These are phyloP conservation scores for Taphrorychus bicolor DNA, from an alignment of 2,888 invertebrate species.

Conservation along the genomic window DNA sequence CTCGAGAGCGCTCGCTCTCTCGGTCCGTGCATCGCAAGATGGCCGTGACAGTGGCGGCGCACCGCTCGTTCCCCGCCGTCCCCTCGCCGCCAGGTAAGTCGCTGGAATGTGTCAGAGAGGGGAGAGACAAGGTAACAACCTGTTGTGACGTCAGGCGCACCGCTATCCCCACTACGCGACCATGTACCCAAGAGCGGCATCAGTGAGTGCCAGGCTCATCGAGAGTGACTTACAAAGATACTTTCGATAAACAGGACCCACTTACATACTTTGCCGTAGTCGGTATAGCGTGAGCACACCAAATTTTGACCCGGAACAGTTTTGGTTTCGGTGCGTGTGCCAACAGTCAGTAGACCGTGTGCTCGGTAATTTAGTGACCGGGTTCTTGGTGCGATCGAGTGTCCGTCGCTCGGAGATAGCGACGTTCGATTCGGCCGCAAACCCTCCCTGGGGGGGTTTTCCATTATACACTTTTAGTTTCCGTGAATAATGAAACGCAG, in stretches of 20 bases:
- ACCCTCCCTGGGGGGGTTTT: slow-evolving; percentile 12
- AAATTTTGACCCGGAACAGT: slow-evolving; percentile 34
- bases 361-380: background rate
- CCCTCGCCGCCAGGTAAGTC: slow-evolving; percentile 54
- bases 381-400: slow-evolving; percentile 3
- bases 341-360: background rate
- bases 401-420: slow-evolving; percentile 12
- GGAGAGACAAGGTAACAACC: slow-evolving; percentile 58
- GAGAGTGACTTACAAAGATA: slow-evolving; percentile 43
- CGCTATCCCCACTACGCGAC: slow-evolving; percentile 49
- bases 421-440: slow-evolving; percentile 18
- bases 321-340: slow-evolving; percentile 23
- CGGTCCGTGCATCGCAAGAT: slow-evolving; percentile 47
- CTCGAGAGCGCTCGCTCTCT: slow-evolving; percentile 23
- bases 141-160: slow-evolving; percentile 59
- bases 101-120: slow-evolving; percentile 52
- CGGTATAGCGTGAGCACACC: slow-evolving; percentile 14
- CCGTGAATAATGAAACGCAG: slow-evolving; percentile 70
- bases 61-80: slow-evolving; percentile 32
- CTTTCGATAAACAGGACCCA: slow-evolving; percentile 53
- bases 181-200: slow-evolving; percentile 46
- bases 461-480: background rate
- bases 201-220: slow-evolving; percentile 38
- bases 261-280: slow-evolving; percentile 50
- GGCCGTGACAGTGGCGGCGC: slow-evolving; percentile 59